Base-by-base conservation (phyloP, 2,888 invertebrate species). In the Ophion slaviceki region DNA sequence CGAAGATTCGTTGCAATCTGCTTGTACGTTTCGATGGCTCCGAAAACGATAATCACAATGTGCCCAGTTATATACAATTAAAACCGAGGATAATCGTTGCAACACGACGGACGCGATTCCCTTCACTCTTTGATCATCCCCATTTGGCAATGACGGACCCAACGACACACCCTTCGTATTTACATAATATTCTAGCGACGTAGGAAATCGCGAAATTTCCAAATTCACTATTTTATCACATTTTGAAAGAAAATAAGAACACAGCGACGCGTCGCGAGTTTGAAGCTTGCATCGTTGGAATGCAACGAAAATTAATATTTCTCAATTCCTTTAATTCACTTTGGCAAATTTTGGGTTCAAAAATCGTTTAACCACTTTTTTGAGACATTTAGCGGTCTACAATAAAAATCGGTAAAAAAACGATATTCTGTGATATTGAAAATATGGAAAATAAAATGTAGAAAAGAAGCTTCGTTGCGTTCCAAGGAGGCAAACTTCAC, bases 1-100 rank as follows among this genome's bases (percentile, higher is more conserved):
- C n/a, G 4, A 17, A 68, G 59, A 57, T 85, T 86, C 81, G 86
- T 84, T 82, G 81, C 85, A 81, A 81, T 24, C 68, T 68, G 45
- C 32, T 68, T 78, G 32, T 53, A 53, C 53, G 53, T 74, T 72
- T 83, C 85, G 81, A 87, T 85, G 53, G 80, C 67, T 71, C 32
- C 70, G 76, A 71, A 72, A 81, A 61, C 84, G 74, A 68, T 68
- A 40, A 80, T 76, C 67, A 67, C 74, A 82, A 71, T 78, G 11
- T 7, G 17, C 68, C 53, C 40, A 32, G 82, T 78, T 85, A 85
- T 85, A 71, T 82, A 85, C 82, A 85, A 70, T 79, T 57, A 57
- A 79, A 61, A 61, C 40, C 28, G 20, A 7, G 5, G 32, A 70
- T 59, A 66, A 28, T 84, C 80, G 61, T 80, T 80, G 72, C 45